Base-by-base conservation (phyloP, 2,888 invertebrate genomes). In the Dioctria linearis region DNA sequence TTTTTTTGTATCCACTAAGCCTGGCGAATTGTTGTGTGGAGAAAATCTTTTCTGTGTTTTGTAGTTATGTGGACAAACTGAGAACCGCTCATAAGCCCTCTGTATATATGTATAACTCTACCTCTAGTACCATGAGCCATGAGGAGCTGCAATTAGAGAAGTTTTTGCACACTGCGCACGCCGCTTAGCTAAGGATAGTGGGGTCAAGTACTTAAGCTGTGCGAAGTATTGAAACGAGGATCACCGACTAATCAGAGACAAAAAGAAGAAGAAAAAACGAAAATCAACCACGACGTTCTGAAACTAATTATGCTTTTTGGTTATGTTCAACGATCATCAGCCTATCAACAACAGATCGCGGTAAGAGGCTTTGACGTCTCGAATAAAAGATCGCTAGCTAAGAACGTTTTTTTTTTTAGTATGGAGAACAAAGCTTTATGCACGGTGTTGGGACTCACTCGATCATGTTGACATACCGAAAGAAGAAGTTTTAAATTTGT, bases 221-320 rank as follows among this genome's bases (percentile, higher is more conserved):
- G 54, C 6, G 54, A n/a, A 54, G 54, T 54, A 54, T 54, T 54
- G 11, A 54, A 54, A 54, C 54, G 54, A 54, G 54, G 54, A 54
- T 54, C 54, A 54, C 4, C 8, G 54, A 54, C 54, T 11, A 54
- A 54, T 11, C 4, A n/a, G 6, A 8, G 11, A 54, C 5, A 46
- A 25, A 25, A 25, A 25, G 25, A 25, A 25, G 25, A 25, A 25
- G 2, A 25, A 25, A 25, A 25, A 25, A 25, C 25, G 25, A 25
- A 54, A 54, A 54, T n/a, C 54, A 54, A 54, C 54, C 54, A 11
- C 54, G 25, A 25, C 25, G 54, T 54, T 11, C 9, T 54, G 54
- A 54, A 54, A 11, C 54, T 54, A 54, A 54, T 54, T 54, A 54
- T 54, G n/a, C 11, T n/a, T 4, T 54, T 54, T n/a, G 9, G 49